Evolutionary conservation across 2,888 invertebrate genomes (phyloP).

Genomic region (Lithosia quadra): DNA sequence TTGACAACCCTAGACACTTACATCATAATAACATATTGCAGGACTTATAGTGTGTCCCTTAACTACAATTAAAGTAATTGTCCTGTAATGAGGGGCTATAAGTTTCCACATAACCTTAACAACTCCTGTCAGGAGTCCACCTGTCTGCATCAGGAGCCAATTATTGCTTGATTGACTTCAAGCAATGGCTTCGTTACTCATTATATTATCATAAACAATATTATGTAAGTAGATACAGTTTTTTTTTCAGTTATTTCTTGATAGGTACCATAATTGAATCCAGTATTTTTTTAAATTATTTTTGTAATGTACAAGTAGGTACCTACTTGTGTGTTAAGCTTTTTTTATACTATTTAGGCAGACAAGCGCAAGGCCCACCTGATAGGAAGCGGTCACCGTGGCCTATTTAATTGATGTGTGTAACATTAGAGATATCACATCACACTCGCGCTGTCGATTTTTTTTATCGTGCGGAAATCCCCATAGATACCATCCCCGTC

Average conservation of each 20-base stretch:
- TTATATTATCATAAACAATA: neutral
- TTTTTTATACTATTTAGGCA: too few relatives aligned
- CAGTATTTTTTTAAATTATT: neutral
- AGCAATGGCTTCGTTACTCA: neutral
- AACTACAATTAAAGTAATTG: neutral
- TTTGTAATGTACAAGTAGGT: too few relatives aligned
- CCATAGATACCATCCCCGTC: too few relatives aligned
- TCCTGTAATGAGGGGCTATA: neutral
- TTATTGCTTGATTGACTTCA: neutral
- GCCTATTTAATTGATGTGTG: too few relatives aligned
- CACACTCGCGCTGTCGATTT: too few relatives aligned
- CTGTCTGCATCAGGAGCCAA: conserved; percentile 11
- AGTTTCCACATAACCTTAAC: neutral
- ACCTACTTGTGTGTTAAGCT: too few relatives aligned
- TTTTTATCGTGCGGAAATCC: too few relatives aligned
- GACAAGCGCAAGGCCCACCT: too few relatives aligned
- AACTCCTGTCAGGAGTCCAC: neutral
- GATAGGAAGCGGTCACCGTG: too few relatives aligned
- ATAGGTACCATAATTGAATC: neutral
- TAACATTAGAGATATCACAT: too few relatives aligned
- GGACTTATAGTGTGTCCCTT: neutral
- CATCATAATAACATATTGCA: neutral
- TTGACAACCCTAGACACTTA: neutral
- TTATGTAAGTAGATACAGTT: neutral
- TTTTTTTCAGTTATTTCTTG: neutral